These are phyloP conservation scores for Vireo griseus DNA, from an alignment of 2,797 vertebrate species.

Conservation along the genomic window DNA sequence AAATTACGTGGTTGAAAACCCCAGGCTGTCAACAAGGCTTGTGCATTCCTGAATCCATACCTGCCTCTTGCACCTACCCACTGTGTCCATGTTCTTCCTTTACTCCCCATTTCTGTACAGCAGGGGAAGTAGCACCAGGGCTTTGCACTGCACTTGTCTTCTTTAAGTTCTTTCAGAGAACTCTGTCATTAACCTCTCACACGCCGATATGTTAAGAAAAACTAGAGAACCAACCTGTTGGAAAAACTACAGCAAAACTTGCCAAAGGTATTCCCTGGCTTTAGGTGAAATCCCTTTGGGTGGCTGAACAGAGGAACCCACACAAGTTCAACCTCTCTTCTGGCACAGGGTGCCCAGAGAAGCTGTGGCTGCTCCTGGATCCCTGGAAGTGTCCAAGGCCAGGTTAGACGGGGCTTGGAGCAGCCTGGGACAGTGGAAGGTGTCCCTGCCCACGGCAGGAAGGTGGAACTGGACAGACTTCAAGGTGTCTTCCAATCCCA, in stretches of 20 bases:
- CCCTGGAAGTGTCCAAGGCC: background rate
- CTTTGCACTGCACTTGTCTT: background rate
- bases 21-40: background rate
- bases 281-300: background rate
- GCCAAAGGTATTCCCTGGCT: background rate
- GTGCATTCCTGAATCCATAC: background rate
- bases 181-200: background rate
- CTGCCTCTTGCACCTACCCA: background rate
- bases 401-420: accelerated
- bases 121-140: background rate
- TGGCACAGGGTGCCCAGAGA: background rate
- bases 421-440: background rate
- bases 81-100: background rate
- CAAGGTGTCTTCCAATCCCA: background rate
- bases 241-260: background rate
- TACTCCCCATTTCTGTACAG: background rate
- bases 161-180: background rate
- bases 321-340: background rate
- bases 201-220: background rate
- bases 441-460: background rate
- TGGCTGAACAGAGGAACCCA: background rate
- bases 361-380: background rate
- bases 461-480: background rate
- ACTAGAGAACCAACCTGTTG: background rate
- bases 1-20: background rate